Percentiles rank a stretch among this genome's conserved stretches.
phyloP scores from a whole-genome alignment of 2,113 vertebrate genomes.

The Sceloporus undulatus region DNA sequence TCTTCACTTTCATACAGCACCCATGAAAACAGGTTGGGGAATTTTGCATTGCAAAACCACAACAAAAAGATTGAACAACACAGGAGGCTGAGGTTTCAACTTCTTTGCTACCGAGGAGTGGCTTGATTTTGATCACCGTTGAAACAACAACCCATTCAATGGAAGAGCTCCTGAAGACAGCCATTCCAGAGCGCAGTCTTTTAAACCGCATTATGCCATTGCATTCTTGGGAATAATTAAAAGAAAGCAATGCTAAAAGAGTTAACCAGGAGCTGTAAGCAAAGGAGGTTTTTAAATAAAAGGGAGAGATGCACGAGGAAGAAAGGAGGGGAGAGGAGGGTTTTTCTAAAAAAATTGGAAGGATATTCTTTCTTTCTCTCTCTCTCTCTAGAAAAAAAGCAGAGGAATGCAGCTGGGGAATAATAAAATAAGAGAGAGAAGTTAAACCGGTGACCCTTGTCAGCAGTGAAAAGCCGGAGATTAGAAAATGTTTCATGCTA shows the following conservation, averaged over 20 bases:
- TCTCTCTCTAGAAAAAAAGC: conserved; percentile 61
- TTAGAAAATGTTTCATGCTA: conserved; percentile 99
- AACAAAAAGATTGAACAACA: no score
- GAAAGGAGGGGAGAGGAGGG: not conserved
- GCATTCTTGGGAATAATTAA: conserved; percentile 68
- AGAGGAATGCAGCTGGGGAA: conserved; percentile 81
- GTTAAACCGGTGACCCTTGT: conserved; percentile 96
- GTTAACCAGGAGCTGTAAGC: conserved; percentile 69
- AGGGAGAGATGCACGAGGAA: not conserved
- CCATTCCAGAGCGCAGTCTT: conserved; percentile 53
- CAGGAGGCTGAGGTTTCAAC: conserved; percentile 31
- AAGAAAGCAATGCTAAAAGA: conserved; percentile 63
- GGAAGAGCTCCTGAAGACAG: conserved; percentile 9
- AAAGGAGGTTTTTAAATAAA: conserved; percentile 22
- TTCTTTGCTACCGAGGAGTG: conserved; percentile 33
- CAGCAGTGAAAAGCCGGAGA: conserved; percentile 93
- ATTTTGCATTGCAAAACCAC: conserved; percentile 21
- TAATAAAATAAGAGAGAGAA: conserved; percentile 86
- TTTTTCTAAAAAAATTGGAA: conserved; percentile 52
- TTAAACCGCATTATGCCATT: conserved; percentile 57
- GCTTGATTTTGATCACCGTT: conserved; percentile 60
- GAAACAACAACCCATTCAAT: not conserved
- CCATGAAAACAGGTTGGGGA: conserved; percentile 33
- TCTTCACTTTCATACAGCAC: conserved; percentile 16
- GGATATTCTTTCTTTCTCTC: conserved; percentile 54